phyloP scores from a whole-genome alignment of 2,888 invertebrate genomes.

The Steinernema carpocapsae region DNA sequence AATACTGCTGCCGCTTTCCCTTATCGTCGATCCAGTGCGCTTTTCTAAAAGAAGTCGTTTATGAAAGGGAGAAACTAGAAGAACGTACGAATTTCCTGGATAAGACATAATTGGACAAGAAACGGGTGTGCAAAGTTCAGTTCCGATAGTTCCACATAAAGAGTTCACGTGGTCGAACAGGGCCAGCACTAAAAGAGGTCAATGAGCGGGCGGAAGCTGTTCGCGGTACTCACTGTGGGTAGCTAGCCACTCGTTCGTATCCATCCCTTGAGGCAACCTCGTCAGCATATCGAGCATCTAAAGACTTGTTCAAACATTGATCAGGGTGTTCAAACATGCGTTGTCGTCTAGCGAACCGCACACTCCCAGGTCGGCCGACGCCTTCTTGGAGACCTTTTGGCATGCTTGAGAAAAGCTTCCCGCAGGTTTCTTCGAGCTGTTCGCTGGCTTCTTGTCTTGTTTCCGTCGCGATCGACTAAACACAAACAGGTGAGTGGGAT shows the following conservation, averaged over 20 bases:
- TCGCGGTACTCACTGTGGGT: slow-evolving; percentile 81
- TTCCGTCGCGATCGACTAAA: slow-evolving; percentile 58
- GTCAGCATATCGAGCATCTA: slow-evolving; percentile 83
- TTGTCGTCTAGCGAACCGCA: slow-evolving; percentile 66
- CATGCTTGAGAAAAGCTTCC: slow-evolving; percentile 38
- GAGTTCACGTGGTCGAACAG: slow-evolving; percentile 97
- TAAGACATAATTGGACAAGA: slow-evolving; percentile 80
- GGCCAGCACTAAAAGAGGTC: slow-evolving; percentile 58
- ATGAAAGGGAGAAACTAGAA: not conserved
- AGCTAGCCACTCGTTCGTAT: slow-evolving; percentile 99
- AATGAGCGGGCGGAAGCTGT: slow-evolving; percentile 62
- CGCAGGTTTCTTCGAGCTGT: slow-evolving; percentile 40
- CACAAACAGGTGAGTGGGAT: not conserved
- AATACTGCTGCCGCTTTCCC: slow-evolving; percentile 62
- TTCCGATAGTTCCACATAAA: slow-evolving; percentile 90
- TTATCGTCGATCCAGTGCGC: slow-evolving; percentile 63
- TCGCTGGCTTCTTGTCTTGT: slow-evolving; percentile 44
- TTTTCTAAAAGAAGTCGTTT: slow-evolving; percentile 54
- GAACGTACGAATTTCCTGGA: slow-evolving; percentile 47
- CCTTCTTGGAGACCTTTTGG: slow-evolving; percentile 6
- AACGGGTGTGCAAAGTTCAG: slow-evolving; percentile 95
- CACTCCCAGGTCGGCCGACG: slow-evolving; percentile 53
- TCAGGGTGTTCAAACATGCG: slow-evolving; percentile 36
- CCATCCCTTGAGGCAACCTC: slow-evolving; percentile 90
- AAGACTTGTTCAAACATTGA: not conserved